phyloP scores from a whole-genome alignment of 2,797 vertebrate genomes.

The Macrochelys suwanniensis region DNA sequence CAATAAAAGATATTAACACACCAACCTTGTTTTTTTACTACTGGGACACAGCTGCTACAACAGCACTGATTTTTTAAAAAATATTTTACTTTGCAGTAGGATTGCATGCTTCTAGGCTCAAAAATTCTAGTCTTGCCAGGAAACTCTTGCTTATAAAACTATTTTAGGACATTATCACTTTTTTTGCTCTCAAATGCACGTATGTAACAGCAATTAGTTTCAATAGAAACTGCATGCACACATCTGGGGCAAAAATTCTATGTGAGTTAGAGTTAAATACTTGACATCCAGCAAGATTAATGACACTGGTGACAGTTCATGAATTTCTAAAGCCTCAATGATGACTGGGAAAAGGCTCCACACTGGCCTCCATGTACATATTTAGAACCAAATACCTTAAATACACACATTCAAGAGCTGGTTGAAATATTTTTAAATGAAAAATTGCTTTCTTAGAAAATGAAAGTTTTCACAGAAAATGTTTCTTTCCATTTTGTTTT shows the following conservation, averaged over 20 bases:
- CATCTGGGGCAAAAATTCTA: neutral
- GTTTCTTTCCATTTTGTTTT: conserved; percentile 23
- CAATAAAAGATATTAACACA: too few relatives aligned
- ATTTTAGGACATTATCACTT: too few relatives aligned
- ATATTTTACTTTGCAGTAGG: too few relatives aligned
- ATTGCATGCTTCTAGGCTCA: too few relatives aligned
- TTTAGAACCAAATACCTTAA: conserved; percentile 51
- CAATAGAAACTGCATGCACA: too few relatives aligned
- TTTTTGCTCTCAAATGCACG: too few relatives aligned
- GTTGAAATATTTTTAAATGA: conserved; percentile 33
- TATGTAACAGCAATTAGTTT: too few relatives aligned
- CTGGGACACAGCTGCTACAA: too few relatives aligned
- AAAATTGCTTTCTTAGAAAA: conserved; percentile 1
- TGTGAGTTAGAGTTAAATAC: conserved; percentile 25
- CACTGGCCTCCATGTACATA: conserved; percentile 42
- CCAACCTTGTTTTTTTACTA: too few relatives aligned
- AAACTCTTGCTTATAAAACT: too few relatives aligned
- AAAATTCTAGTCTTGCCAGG: too few relatives aligned
- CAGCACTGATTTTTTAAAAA: too few relatives aligned
- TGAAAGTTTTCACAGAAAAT: neutral
- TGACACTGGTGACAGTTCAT: conserved; percentile 45
- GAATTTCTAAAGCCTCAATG: conserved; percentile 35
- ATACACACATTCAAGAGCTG: neutral
- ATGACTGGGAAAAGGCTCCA: conserved; percentile 54
- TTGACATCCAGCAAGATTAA: conserved; percentile 49